Evolutionary conservation across 1,140 invertebrate genomes (phyloP), one percentile per base, ranked within the genome.

Genomic region (Vollenhovia emeryi): DNA sequence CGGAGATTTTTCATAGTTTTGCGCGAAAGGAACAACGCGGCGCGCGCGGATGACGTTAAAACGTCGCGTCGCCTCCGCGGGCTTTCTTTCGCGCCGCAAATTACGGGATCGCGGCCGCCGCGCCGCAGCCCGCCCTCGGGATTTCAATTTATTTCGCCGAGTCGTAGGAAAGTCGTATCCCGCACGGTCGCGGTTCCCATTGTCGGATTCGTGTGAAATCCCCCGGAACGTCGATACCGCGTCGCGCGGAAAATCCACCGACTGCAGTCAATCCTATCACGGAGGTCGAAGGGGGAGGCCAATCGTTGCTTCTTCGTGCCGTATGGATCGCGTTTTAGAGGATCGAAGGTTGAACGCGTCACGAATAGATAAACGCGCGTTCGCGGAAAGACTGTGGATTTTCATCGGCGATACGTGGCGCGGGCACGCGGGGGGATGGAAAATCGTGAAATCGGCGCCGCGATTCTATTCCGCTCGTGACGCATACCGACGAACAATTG

Each of bases 61-160:
- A 33, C 30, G 43, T 33, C 43, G 43, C 30, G 43, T 33, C 43
- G 43, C n/a, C 27, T 50, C 27, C n/a, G 24, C 57, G 75, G 55
- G 33, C 30, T 50, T 66, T 18, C 60, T 50, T 50, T 78, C 60
- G 27, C 60, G 13, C n/a, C 75, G 59, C 75, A 78, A 78, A 78
- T 78, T 78, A 78, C 75, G 43, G n/a, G 59, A 78, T 80, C 62
- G 62, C 64, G n/a, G 33, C 62, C 21, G 30, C 52, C 74, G 52
- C 5, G 33, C 33, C 33, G 33, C 33, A 36, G 33, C 33, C 33
- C 18, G 24, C 60, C n/a, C 43, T 18, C 8, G 78, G 64, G 78
- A 82, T 82, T 82, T 82, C 78, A 82, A 82, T 82, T 82, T 82
- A 82, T 82, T 82, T 82, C 50, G 66, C 66, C 78, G 66, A 82